Evolutionary conservation across 2,797 vertebrate genomes (phyloP).

Genomic region (Catharus ustulatus): DNA sequence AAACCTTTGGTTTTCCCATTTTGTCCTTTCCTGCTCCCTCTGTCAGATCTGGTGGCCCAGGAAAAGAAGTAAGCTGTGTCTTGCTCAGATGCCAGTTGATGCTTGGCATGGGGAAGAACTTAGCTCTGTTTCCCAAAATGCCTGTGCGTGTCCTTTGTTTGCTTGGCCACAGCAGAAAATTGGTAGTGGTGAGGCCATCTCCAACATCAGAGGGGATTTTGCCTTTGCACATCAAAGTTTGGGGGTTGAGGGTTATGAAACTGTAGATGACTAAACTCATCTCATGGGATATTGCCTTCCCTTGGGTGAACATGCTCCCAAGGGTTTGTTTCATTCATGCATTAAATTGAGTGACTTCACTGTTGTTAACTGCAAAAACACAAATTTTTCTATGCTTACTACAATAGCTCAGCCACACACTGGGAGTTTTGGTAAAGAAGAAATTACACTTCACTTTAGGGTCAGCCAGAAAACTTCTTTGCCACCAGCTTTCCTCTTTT

Average conservation of each 20-base stretch:
- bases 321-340: slow-evolving; percentile 22
- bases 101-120: not conserved
- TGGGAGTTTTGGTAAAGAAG: not conserved
- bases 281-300: not conserved
- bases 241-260: not conserved
- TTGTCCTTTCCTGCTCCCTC: not conserved
- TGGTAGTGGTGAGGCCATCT: not conserved
- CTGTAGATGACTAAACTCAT: slow-evolving; percentile 15
- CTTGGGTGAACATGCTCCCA: not conserved
- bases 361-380: not conserved
- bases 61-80: not conserved
- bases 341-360: slow-evolving; percentile 9
- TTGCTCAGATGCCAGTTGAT: not conserved
- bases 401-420: slow-evolving; percentile 37
- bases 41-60: not conserved
- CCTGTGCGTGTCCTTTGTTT: not conserved
- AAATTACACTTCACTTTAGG: not conserved
- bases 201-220: slow-evolving; percentile 7
- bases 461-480: not conserved
- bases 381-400: not conserved
- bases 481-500: not conserved
- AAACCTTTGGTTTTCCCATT: not conserved
- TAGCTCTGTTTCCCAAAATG: not conserved
- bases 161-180: not conserved
- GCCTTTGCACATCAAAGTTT: not conserved